These are phyloP conservation scores for Rhagologus leucostigma DNA, from an alignment of 2,113 vertebrate species.

Conservation along the genomic window DNA sequence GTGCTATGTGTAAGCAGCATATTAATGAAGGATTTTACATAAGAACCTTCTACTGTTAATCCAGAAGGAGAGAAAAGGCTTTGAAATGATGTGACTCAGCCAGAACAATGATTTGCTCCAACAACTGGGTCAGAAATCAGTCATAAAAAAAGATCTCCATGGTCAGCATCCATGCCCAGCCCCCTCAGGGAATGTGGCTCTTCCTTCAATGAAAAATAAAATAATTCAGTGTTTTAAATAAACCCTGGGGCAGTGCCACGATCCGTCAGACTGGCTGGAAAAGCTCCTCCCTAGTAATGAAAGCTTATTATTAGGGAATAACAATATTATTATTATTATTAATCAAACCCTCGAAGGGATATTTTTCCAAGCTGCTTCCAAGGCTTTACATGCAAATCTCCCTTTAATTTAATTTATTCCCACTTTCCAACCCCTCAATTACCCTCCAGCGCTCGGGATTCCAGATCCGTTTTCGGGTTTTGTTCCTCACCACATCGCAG, in stretches of 20 bases:
- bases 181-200: background rate
- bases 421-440: background rate
- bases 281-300: background rate
- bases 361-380: background rate
- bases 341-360: background rate
- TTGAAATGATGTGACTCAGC: background rate
- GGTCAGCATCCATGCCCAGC: background rate
- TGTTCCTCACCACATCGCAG: rapidly evolving
- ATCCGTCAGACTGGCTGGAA: background rate
- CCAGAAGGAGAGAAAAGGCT: background rate
- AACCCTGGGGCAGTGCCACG: background rate
- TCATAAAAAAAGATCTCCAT: background rate
- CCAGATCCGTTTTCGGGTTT: background rate
- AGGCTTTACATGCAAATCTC: background rate
- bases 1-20: background rate
- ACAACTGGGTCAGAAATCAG: background rate
- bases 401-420: background rate
- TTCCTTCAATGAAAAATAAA: background rate
- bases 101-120: background rate
- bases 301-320: background rate
- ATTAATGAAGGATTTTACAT: background rate
- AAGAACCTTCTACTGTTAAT: background rate
- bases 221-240: background rate
- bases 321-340: background rate
- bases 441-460: background rate